Conservation (phyloP, 2,113 vertebrate genomes). For the Aphelocoma coerulescens region DNA sequence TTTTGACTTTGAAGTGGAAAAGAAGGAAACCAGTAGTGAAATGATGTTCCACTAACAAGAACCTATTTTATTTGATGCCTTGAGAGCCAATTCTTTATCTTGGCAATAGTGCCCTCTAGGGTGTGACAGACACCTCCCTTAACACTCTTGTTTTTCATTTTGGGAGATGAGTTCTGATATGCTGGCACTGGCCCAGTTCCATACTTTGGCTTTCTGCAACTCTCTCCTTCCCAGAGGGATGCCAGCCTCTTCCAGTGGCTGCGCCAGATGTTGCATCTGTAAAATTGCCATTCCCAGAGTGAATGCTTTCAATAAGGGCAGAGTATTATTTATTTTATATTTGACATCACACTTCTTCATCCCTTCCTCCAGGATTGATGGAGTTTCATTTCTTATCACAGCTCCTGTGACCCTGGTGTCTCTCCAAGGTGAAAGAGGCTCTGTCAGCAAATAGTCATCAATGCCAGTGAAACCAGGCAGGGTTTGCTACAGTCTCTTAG, state of each 20-base stretch:
- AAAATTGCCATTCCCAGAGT: background rate
- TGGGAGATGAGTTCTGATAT: background rate
- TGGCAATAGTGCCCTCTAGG: conserved; percentile 55
- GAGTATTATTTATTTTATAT: background rate
- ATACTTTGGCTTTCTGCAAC: background rate
- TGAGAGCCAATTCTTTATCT: background rate
- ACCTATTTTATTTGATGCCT: background rate
- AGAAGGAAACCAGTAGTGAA: background rate
- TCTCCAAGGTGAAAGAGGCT: conserved; percentile 19
- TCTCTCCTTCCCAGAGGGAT: background rate
- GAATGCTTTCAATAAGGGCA: background rate
- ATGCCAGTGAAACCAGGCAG: background rate
- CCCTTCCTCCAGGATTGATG: conserved; percentile 36
- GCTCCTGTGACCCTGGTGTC: background rate
- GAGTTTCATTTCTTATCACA: conserved; percentile 39
- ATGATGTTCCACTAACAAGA: background rate
- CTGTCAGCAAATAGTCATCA: background rate
- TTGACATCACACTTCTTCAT: conserved; percentile 31
- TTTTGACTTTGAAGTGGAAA: background rate
- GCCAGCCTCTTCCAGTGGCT: background rate
- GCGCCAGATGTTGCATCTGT: background rate
- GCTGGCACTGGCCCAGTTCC: background rate
- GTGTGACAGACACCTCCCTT: background rate
- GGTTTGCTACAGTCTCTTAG: background rate
- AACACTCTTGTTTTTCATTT: background rate